Percentiles rank a stretch among this genome's conserved stretches.
phyloP scores from a whole-genome alignment of 2,113 vertebrate species.

The Henicopernis longicauda region DNA sequence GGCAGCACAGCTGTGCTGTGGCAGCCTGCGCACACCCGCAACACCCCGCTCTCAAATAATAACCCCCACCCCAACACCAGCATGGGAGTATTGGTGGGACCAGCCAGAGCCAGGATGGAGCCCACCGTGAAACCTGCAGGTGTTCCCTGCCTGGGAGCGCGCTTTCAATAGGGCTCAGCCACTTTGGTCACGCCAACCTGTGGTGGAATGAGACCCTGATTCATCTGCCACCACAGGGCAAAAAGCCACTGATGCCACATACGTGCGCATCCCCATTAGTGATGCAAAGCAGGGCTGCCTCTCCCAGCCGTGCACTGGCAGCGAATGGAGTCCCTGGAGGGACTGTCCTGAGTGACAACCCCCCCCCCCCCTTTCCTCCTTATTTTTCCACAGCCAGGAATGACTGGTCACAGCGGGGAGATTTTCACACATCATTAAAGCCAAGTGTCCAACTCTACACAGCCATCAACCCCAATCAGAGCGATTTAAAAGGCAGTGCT shows the following conservation, averaged over 20 bases:
- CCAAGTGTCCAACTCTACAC: conserved; percentile 39
- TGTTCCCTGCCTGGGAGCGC: neutral
- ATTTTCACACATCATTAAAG: conserved; percentile 59
- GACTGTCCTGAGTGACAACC: neutral
- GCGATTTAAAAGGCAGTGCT: neutral
- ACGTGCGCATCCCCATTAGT: neutral
- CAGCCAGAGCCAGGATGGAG: neutral
- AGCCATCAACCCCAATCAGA: conserved; percentile 55
- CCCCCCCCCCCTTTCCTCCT: neutral
- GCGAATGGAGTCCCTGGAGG: neutral
- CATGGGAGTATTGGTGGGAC: neutral
- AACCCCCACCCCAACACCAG: accelerated
- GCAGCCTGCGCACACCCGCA: neutral
- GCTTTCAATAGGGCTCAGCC: accelerated
- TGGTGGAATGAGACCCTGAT: accelerated
- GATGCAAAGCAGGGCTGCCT: neutral
- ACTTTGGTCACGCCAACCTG: neutral
- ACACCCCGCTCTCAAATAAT: accelerated
- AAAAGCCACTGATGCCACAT: neutral
- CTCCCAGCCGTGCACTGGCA: neutral
- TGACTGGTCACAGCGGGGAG: neutral
- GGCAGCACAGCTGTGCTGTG: accelerated
- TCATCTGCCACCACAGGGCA: neutral
- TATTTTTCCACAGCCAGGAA: conserved; percentile 1
- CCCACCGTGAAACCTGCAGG: neutral